phyloP scores from a whole-genome alignment of 1,140 invertebrate genomes.

The Drosophila littoralis region DNA sequence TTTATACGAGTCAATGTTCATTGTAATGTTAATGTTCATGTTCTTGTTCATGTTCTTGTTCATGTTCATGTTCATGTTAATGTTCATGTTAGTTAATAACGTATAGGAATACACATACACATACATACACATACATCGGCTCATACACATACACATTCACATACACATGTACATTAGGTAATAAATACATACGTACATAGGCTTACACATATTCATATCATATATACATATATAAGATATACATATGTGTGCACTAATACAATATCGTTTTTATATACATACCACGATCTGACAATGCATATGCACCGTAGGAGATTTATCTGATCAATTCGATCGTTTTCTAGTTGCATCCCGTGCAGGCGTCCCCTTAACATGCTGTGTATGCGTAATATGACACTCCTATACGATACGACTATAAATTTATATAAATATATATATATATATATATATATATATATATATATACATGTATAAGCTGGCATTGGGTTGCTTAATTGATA shows the following conservation, averaged over 20 bases:
- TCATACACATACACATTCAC: constrained; percentile 22
- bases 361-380: constrained; percentile 28
- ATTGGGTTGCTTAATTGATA: constrained; percentile 43
- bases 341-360: constrained; percentile 23
- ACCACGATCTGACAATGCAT: constrained; percentile 29
- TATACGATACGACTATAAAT: constrained; percentile 5
- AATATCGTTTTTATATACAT: constrained; percentile 26
- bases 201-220: constrained; percentile 60
- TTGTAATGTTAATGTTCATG: not conserved
- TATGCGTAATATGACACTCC: constrained; percentile 27
- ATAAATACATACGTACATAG: constrained; percentile 43
- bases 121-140: constrained; percentile 18
- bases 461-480: constrained; percentile 13
- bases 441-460: constrained; percentile 26
- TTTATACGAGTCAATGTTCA: constrained; percentile 8
- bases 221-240: constrained; percentile 48
- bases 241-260: not conserved
- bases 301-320: constrained; percentile 1
- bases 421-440: constrained; percentile 10
- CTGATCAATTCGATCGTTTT: not conserved
- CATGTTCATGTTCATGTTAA: constrained; percentile 2
- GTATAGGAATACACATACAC: constrained; percentile 22
- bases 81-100: constrained; percentile 14
- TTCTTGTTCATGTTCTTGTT: constrained; percentile 3
- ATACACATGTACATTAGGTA: constrained; percentile 9